Percentiles rank a stretch among this genome's conserved stretches.
phyloP scores from a whole-genome alignment of 2,888 invertebrate genomes.

The Gandaritis pyraliata region DNA sequence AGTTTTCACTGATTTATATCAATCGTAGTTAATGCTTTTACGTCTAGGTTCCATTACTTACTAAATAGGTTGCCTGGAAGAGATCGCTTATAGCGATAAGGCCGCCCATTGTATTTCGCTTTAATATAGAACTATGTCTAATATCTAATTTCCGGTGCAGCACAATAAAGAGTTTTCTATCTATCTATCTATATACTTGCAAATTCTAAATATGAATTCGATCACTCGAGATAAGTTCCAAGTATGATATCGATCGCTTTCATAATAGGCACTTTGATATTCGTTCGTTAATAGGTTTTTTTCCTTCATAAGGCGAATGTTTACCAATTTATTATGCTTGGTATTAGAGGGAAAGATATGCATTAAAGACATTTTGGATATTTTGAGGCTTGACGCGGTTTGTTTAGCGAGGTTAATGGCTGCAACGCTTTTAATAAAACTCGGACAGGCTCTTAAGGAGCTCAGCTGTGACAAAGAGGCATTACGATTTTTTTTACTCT shows the following conservation, averaged over 20 bases:
- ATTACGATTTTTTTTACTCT: constrained; percentile 24
- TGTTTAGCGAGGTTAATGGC: constrained; percentile 55
- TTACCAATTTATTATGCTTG: constrained; percentile 82
- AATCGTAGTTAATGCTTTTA: no score
- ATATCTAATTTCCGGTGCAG: no score
- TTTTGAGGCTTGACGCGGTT: constrained; percentile 74
- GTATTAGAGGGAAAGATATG: constrained; percentile 77
- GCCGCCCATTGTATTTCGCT: no score
- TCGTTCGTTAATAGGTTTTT: constrained; percentile 81
- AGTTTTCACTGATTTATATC: no score
- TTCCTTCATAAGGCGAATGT: constrained; percentile 83
- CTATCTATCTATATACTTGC: no score
- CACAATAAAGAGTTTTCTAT: no score
- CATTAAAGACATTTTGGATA: constrained; percentile 66
- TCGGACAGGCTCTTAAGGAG: constrained; percentile 57
- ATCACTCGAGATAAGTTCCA: background rate
- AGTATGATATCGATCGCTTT: constrained; percentile 12
- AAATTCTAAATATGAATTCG: background rate
- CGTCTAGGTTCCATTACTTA: no score
- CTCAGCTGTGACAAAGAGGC: constrained; percentile 47
- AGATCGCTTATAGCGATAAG: no score
- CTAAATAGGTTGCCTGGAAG: no score
- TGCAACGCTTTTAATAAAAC: constrained; percentile 36
- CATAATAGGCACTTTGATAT: constrained; percentile 68
- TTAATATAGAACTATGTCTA: no score